Evolutionary conservation across 2,797 vertebrate species (phyloP).

Genomic region (Menidia menidia): DNA sequence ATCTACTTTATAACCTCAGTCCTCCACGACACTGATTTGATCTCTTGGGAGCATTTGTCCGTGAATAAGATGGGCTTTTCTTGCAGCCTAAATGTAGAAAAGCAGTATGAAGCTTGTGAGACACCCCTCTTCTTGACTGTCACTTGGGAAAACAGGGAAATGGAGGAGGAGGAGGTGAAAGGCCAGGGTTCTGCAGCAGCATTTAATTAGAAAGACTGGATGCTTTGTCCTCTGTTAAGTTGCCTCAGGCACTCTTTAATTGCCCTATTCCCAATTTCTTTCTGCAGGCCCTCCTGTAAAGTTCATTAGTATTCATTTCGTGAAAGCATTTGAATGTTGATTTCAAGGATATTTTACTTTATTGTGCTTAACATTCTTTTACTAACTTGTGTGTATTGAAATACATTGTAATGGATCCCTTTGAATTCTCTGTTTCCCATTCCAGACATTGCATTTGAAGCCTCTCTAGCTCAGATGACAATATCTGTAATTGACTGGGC

Average conservation of each 20-base stretch:
- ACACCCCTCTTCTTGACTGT: conserved; percentile 68
- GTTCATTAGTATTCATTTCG: conserved; percentile 83
- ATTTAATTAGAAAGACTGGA: conserved; percentile 86
- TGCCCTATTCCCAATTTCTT: conserved; percentile 79
- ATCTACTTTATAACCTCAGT: conserved; percentile 53
- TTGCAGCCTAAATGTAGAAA: conserved; percentile 55
- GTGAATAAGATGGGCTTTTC: conserved; percentile 65
- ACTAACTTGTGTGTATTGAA: conserved; percentile 33
- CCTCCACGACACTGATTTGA: conserved; percentile 61
- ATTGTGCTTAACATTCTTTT: conserved; percentile 49
- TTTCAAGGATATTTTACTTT: conserved; percentile 63
- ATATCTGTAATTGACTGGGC: conserved; percentile 45
- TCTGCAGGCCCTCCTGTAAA: conserved; percentile 60
- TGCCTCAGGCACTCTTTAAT: conserved; percentile 88
- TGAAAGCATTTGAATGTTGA: conserved; percentile 70
- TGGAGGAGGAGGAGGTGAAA: conserved; percentile 81
- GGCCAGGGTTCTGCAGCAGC: conserved; percentile 85
- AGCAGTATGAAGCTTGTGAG: conserved; percentile 65
- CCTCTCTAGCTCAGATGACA: conserved; percentile 31
- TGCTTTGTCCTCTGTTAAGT: conserved; percentile 85
- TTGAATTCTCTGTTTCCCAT: conserved; percentile 23
- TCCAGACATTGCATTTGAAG: conserved; percentile 29
- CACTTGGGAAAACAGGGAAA: conserved; percentile 74
- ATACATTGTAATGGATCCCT: conserved; percentile 24
- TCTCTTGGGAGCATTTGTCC: conserved; percentile 66